Conservation (phyloP, 2,888 invertebrate species). For the Cyaniris semiargus region DNA sequence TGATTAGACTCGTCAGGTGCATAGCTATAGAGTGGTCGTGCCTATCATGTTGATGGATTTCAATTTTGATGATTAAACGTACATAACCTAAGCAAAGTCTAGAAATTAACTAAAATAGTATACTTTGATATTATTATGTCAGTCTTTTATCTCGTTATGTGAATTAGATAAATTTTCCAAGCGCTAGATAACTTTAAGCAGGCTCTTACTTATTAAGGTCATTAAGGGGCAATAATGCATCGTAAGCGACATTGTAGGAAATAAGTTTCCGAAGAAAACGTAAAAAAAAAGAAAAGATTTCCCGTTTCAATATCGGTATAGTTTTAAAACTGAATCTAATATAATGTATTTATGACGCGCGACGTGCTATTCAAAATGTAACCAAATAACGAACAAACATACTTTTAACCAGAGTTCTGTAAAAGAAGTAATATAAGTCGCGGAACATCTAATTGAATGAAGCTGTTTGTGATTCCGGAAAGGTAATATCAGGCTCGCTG, state of each 20-base stretch:
- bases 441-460: slow-evolving; percentile 63
- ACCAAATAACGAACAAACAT: background rate
- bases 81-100: too few species aligned
- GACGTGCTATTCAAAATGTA: background rate
- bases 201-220: too few species aligned
- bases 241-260: too few species aligned
- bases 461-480: slow-evolving; percentile 65
- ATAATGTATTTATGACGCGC: background rate
- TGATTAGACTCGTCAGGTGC: slow-evolving; percentile 13
- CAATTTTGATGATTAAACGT: background rate
- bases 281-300: too few species aligned
- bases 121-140: too few species aligned
- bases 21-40: background rate
- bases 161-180: too few species aligned
- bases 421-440: slow-evolving; percentile 24
- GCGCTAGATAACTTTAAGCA: too few species aligned
- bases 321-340: background rate
- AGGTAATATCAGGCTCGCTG: slow-evolving; percentile 70
- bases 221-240: too few species aligned
- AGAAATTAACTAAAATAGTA: too few species aligned
- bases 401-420: slow-evolving; percentile 9
- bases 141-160: too few species aligned
- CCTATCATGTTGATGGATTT: background rate
- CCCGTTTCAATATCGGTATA: background rate
- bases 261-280: too few species aligned